These are phyloP conservation scores for Pomatostomus ruficeps DNA, from an alignment of 2,113 vertebrate genomes.

Conservation along the genomic window DNA sequence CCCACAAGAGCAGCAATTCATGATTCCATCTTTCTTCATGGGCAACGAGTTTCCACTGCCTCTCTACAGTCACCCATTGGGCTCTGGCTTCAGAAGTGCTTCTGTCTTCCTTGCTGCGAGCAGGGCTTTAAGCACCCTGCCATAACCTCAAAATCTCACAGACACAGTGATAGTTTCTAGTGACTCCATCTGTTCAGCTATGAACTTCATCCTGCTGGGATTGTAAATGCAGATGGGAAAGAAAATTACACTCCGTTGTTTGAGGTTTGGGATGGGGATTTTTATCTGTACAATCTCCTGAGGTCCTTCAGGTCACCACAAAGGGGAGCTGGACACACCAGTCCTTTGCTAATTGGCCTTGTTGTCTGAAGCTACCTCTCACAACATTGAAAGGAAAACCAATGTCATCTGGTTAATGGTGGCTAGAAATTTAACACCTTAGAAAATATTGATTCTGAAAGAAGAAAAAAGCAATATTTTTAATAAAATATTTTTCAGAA, in stretches of 20 bases:
- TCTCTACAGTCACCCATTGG: neutral
- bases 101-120: neutral
- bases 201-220: neutral
- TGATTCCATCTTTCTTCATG: neutral
- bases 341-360: too few relatives aligned
- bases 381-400: neutral
- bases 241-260: neutral
- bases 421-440: neutral
- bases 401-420: neutral
- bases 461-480: neutral
- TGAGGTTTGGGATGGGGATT: neutral
- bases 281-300: neutral
- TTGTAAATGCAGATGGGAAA: neutral
- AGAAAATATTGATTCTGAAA: neutral
- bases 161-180: neutral
- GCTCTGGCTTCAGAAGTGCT: neutral
- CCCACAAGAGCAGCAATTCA: neutral
- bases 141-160: neutral
- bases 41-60: neutral
- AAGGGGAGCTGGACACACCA: neutral
- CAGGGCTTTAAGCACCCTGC: neutral
- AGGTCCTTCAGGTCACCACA: neutral
- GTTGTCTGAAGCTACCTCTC: neutral
- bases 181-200: slow-evolving; percentile 12
- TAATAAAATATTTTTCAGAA: neutral